Evolutionary conservation across 35 echinoderm and acorn worm genomes (phyloP), one percentile per base, ranked within the genome.

Genomic region (Heliocidaris tuberculata): DNA sequence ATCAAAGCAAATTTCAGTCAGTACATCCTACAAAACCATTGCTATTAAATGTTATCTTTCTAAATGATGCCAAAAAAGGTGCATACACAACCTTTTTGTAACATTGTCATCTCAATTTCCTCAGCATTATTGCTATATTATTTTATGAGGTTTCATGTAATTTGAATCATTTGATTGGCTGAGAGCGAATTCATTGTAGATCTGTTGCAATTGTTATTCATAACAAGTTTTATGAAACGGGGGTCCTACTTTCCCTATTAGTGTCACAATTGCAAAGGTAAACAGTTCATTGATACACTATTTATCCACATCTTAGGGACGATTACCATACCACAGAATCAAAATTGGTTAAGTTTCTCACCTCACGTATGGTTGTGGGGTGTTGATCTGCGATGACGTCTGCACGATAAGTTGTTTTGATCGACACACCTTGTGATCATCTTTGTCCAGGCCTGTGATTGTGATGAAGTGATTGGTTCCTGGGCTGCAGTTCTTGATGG

Each of bases 391-490:
- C 6, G 95, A 94, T 47, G 94, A 65, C 2, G 98, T 99, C 95
- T 99, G 96, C 9, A 97, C 86, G 31, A 94, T 99, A 8, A 97
- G 65, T 86, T 97, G 98, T 65, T 96, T 94, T 13, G 98, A 99
- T 11, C 96, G 94, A 52, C 95, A 95, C 17, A 99, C 90, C 31
- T 95, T 88, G 30, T 95, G 88, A 78, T 97, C 96, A 48, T 86
- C 85, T 17, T 86, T 92, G 50, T 96, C 95, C 48, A 99, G 85
- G 21, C 93, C 94, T 27, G 94, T 88, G 32, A 99, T 87, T 1
- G 94, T 95, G 15, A 99, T 90, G 93, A 99, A 99, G 85, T 97
- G 95, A 90, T 96, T 94, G 30, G 98, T 97, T 50, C 98, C 98
- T 27, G 98, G 32, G 8, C 42, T 49, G 92, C 98, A 97, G 48